Evolutionary conservation across 2,888 invertebrate species (phyloP).

Genomic region (Xylota segnis): DNA sequence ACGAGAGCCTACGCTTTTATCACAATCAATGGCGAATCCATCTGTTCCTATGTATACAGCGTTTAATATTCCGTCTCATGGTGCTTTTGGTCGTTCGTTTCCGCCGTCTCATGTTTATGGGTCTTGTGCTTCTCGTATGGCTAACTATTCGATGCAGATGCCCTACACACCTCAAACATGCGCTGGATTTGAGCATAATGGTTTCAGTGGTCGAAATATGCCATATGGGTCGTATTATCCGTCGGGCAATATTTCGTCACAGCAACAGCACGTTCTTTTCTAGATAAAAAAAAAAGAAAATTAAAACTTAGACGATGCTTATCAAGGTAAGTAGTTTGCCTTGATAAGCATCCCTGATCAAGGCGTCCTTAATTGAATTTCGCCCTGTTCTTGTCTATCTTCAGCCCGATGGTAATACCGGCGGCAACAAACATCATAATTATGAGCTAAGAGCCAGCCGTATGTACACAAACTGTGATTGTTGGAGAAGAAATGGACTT

Average conservation of each 20-base stretch:
- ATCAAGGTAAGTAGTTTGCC: conserved; percentile 36
- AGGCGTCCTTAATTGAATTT: neutral
- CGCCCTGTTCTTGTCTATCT: neutral
- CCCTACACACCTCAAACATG: neutral
- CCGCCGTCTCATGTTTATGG: conserved; percentile 77
- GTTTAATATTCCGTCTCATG: conserved; percentile 13
- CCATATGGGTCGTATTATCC: conserved; percentile 72
- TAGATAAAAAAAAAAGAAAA: neutral
- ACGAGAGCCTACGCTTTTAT: conserved; percentile 76
- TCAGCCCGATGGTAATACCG: conserved; percentile 82
- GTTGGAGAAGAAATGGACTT: conserved; percentile 86
- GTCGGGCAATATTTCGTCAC: conserved; percentile 67
- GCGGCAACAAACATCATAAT: neutral
- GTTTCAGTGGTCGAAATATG: conserved; percentile 38
- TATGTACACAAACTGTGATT: conserved; percentile 86
- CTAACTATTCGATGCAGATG: conserved; percentile 21
- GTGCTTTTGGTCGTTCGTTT: conserved; percentile 77
- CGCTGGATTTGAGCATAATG: neutral
- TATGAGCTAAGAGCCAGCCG: conserved; percentile 82
- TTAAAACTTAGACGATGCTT: conserved; percentile 6
- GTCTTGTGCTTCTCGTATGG: conserved; percentile 59
- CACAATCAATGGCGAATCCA: conserved; percentile 78
- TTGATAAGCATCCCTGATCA: conserved; percentile 34
- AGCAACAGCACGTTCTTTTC: neutral
- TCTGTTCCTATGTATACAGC: conserved; percentile 79